Evolutionary conservation across 2,888 invertebrate genomes (phyloP).

Genomic region (Caenorhabditis wallacei): DNA sequence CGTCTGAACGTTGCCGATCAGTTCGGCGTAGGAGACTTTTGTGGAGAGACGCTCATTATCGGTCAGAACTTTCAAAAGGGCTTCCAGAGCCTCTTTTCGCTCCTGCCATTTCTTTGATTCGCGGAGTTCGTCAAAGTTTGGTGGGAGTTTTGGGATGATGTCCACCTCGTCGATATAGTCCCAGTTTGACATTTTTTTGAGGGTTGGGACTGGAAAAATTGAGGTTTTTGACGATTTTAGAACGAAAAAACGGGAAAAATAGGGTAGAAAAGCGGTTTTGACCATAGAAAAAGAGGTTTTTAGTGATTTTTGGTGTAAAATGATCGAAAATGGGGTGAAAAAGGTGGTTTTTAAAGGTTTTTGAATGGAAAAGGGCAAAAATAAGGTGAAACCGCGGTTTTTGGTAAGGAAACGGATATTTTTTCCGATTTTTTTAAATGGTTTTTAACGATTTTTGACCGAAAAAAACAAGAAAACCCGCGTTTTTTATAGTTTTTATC

Average conservation of each 20-base stretch:
- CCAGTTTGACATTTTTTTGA: conserved; percentile 82
- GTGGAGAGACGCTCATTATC: conserved; percentile 89
- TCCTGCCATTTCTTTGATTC: conserved; percentile 97
- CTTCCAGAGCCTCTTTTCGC: conserved; percentile 93
- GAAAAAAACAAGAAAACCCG: no score
- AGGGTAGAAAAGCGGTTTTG: background rate
- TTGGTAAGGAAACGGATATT: no score
- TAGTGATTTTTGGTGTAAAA: no score
- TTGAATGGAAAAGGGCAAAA: no score
- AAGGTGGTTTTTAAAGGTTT: no score
- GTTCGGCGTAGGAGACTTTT: conserved; percentile 93
- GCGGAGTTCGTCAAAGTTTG: conserved; percentile 95
- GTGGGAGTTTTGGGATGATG: conserved; percentile 93
- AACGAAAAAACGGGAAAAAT: background rate
- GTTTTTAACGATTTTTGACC: no score
- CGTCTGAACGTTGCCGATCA: conserved; percentile 92
- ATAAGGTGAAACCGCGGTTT: no score
- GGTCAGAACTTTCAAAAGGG: conserved; percentile 78
- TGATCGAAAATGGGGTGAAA: no score
- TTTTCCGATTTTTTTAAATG: no score
- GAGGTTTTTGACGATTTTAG: background rate
- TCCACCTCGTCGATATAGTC: conserved; percentile 95
- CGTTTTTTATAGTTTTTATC: no score
- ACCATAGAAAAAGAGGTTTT: background rate
- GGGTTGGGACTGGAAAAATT: background rate